These are phyloP conservation scores for Tangara arthus DNA, from an alignment of 2,797 vertebrate genomes.

Conservation along the genomic window DNA sequence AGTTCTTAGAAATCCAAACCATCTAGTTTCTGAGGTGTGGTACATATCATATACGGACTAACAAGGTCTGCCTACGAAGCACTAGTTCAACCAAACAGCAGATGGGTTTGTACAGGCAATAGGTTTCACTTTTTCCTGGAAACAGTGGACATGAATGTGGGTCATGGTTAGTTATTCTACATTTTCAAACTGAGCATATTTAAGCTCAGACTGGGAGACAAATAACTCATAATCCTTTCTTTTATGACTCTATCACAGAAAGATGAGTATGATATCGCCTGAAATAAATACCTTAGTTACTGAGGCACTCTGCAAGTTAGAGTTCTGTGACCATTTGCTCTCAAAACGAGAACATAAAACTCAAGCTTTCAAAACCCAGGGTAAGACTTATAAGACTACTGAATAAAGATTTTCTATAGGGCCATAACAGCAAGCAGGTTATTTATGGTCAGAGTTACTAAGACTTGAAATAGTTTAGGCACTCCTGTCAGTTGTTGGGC, in stretches of 20 bases:
- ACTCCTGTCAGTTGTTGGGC: not conserved
- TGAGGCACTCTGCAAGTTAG: not conserved
- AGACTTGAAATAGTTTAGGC: not conserved
- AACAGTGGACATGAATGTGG: not conserved
- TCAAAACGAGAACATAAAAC: not conserved
- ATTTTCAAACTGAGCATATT: not conserved
- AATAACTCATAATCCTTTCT: not conserved
- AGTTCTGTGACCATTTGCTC: not conserved
- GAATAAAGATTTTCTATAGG: not conserved
- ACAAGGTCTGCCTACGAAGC: not conserved
- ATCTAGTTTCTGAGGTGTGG: not conserved
- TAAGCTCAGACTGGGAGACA: not conserved
- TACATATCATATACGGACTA: not conserved
- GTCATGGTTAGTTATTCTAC: not conserved
- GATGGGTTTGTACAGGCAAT: not conserved
- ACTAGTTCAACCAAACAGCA: not conserved
- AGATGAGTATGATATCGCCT: not conserved
- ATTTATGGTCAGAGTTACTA: not conserved
- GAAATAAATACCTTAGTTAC: not conserved
- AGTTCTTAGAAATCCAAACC: not conserved
- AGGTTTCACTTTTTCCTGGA: not conserved
- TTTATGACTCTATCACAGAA: not conserved
- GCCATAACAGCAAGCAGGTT: not conserved
- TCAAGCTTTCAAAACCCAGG: not conserved
- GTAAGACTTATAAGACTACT: not conserved